phyloP scores from a whole-genome alignment of 2,797 vertebrate species.

The Galagoides demidoff region DNA sequence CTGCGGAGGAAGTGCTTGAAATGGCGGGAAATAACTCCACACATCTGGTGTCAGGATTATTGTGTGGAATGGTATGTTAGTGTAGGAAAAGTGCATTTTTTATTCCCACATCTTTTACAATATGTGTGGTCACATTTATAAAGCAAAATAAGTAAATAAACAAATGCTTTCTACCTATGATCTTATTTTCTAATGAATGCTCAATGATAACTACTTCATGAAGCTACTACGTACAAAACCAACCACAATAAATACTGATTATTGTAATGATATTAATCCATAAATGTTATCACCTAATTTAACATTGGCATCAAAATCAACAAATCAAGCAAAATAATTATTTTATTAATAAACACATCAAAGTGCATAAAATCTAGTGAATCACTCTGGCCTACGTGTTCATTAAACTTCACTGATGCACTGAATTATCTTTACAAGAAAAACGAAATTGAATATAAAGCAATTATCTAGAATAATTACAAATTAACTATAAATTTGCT shows the following conservation, averaged over 20 bases:
- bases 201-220: background rate
- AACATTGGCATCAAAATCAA: background rate
- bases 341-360: background rate
- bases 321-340: background rate
- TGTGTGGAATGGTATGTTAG: background rate
- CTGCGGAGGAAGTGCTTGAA: background rate
- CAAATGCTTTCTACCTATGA: background rate
- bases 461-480: background rate
- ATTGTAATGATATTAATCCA: background rate
- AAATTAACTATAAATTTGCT: background rate
- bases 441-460: background rate
- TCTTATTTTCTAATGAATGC: background rate
- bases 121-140: background rate
- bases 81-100: background rate
- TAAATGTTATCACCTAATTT: background rate
- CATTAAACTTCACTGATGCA: background rate
- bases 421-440: background rate
- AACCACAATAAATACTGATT: background rate
- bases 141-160: background rate
- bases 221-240: background rate
- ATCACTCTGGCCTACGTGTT: background rate
- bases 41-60: background rate
- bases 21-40: background rate
- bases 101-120: background rate
- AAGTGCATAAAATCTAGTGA: background rate